A percentile compares a stretch with the other conserved stretches of the same genome.
Evolutionary conservation across 2,888 invertebrate genomes (phyloP).

Genomic region (Argyra leucocephala): DNA sequence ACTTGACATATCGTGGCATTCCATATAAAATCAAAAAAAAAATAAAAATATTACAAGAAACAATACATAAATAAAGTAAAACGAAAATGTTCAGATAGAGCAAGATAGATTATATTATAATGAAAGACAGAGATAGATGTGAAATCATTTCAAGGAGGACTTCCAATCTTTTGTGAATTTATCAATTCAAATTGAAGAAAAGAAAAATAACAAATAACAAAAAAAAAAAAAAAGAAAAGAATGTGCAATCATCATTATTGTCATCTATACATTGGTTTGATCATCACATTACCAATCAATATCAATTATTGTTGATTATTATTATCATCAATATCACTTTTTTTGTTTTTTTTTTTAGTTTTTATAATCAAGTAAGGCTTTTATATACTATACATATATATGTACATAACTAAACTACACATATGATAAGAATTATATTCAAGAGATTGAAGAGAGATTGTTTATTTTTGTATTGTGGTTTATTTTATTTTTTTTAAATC

Average conservation of each 20-base stretch:
- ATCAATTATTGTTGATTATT: no score
- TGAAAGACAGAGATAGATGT: not conserved
- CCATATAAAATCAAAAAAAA: not conserved
- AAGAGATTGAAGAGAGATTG: no score
- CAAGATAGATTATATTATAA: no score
- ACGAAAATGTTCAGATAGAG: not conserved
- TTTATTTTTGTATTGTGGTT: not conserved
- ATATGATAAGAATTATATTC: no score
- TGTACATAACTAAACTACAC: no score
- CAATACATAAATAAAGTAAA: not conserved
- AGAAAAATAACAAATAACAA: not conserved
- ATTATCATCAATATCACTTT: not conserved
- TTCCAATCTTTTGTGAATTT: not conserved
- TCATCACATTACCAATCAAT: not conserved
- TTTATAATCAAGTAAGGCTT: no score
- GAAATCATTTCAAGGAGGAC: not conserved
- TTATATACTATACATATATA: no score
- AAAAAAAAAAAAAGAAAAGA: not conserved
- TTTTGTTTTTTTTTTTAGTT: not conserved
- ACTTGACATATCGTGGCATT: conserved; percentile 12
- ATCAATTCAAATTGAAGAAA: not conserved
- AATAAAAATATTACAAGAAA: conserved; percentile 3
- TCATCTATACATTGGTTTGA: not conserved
- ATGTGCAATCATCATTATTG: conserved; percentile 3
- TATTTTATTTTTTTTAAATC: not conserved